Percentiles rank a stretch among this genome's conserved stretches.
phyloP scores from a whole-genome alignment of 2,888 invertebrate species.

The Microplitis deprimator region DNA sequence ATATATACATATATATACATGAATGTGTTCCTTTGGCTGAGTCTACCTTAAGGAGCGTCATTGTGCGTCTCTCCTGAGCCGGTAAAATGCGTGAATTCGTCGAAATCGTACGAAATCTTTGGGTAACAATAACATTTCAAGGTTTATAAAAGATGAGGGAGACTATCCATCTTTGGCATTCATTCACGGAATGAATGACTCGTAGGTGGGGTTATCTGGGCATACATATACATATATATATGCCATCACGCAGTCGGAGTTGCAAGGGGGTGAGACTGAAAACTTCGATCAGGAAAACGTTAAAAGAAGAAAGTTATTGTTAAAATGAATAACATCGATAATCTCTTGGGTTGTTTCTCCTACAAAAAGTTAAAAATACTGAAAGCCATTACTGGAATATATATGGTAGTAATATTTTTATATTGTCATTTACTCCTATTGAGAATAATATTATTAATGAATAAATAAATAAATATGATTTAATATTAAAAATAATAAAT shows the following conservation, averaged over 20 bases:
- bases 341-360: not conserved
- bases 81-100: constrained; percentile 62
- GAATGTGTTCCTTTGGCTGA: not conserved
- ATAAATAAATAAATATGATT: not conserved
- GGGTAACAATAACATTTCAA: constrained; percentile 54
- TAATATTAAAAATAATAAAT: not conserved
- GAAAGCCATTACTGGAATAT: no score
- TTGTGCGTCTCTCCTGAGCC: constrained; percentile 51
- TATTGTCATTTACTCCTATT: not conserved
- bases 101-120: constrained; percentile 59
- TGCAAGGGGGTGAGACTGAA: constrained; percentile 4
- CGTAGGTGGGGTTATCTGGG: constrained; percentile 51
- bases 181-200: constrained; percentile 64
- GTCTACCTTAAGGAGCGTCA: constrained; percentile 41
- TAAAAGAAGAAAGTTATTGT: not conserved
- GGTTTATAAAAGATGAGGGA: constrained; percentile 55
- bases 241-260: no score
- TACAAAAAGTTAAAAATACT: no score
- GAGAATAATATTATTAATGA: not conserved
- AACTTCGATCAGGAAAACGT: not conserved
- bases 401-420: no score
- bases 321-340: not conserved
- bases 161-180: constrained; percentile 67
- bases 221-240: not conserved
- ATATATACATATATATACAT: constrained; percentile 41